These are phyloP conservation scores for Hypomesus transpacificus DNA, from an alignment of 2,113 vertebrate species.

Conservation along the genomic window DNA sequence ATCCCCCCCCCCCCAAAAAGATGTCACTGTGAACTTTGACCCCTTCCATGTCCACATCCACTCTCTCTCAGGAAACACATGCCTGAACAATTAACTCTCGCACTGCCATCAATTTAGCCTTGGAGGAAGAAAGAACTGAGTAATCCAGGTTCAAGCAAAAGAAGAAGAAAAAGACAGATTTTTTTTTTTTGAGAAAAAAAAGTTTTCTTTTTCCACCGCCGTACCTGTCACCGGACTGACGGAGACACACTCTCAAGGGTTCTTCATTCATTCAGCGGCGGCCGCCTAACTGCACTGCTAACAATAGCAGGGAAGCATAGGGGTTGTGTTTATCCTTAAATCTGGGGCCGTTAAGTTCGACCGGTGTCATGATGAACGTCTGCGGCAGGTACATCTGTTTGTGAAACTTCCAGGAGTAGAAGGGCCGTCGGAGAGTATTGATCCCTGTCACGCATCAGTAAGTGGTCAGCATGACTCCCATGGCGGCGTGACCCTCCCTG, in stretches of 20 bases:
- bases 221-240: slow-evolving; percentile 66
- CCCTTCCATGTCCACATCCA: slow-evolving; percentile 61
- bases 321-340: slow-evolving; percentile 63
- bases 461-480: slow-evolving; percentile 67
- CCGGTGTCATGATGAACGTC: slow-evolving; percentile 51
- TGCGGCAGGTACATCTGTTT: slow-evolving; percentile 50
- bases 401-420: slow-evolving; percentile 44
- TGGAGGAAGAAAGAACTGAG: slow-evolving; percentile 63
- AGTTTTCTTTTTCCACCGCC: slow-evolving; percentile 59
- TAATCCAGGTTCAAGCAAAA: slow-evolving; percentile 63
- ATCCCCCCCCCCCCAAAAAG: slow-evolving; percentile 31
- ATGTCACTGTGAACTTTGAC: slow-evolving; percentile 67
- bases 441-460: slow-evolving; percentile 66
- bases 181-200: slow-evolving; percentile 62
- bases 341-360: slow-evolving; percentile 39
- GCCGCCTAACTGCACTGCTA: slow-evolving; percentile 52
- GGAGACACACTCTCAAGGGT: slow-evolving; percentile 59
- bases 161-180: slow-evolving; percentile 57
- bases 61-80: slow-evolving; percentile 72
- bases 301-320: slow-evolving; percentile 55
- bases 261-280: slow-evolving; percentile 54
- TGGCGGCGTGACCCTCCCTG: slow-evolving; percentile 64
- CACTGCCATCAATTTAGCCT: slow-evolving; percentile 69
- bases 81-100: slow-evolving; percentile 73
- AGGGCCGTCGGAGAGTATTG: slow-evolving; percentile 68